Evolutionary conservation across 2,888 invertebrate genomes (phyloP), one percentile per base, ranked within the genome.

Genomic region (Tiliacea aurago): DNA sequence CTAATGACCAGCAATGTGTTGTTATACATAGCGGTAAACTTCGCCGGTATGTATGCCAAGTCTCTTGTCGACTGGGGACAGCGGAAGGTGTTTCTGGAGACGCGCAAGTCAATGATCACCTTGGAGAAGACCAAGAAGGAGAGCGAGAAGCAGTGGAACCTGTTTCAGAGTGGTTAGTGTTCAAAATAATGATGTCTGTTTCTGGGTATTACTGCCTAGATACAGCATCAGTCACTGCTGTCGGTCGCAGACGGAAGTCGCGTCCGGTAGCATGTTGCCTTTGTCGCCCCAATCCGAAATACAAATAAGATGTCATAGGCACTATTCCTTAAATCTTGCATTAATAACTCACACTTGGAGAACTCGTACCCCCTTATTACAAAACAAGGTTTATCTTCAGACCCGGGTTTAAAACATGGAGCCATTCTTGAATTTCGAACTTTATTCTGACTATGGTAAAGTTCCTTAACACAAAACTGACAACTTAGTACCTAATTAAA

Each of bases 21-120:
- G 51, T 96, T 99, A 15, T 99, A 99, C 93, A 93, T 97, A 51
- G 99, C 98, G 56, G 98, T 99, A 53, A 99, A 99, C 96, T 97
- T 99, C 89, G 98, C 99, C 51, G 99, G 99, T 55, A 98, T 99
- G 97, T 99, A 99, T 94, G 99, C 99, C 10, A 99, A 99, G 95
- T 99, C 98, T 92, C 96, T 99, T 86, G 99, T 99, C 0, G 99
- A 99, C 94, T 97, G 99, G 87, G 98, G 99, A 37, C 99, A 99
- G 94, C 96, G 99, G 79, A 98, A 99, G 93, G 99, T 99, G 5
- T 99, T 99, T 93, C 96, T 99, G 84, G 99, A 99, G 94, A 99
- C 99, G 0, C 98, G 99, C 90, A 97, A 98, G 80, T 99, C 99
- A n/a, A 98, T 99, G 97, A 98, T 99, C 91, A 98, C 98, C 47